Evolutionary conservation across 2,113 vertebrate genomes (phyloP).

Genomic region (Spermophilus dauricus): DNA sequence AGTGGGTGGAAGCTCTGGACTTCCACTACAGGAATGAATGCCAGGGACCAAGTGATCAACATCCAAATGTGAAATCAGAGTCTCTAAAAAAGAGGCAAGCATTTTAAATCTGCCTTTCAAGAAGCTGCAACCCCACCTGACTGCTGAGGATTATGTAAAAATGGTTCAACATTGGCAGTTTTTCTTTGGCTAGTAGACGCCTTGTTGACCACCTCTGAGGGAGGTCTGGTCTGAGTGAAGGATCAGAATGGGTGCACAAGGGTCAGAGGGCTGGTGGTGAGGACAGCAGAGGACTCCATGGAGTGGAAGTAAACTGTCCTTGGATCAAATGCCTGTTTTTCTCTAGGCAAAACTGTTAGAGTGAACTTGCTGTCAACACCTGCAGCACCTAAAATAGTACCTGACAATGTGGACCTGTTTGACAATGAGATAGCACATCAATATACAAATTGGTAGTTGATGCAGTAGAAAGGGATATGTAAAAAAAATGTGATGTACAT

Average conservation of each 20-base stretch:
- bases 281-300: not conserved
- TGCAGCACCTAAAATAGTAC: too few species aligned
- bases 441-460: conserved; percentile 35
- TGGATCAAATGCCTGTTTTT: conserved; percentile 60
- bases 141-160: not conserved
- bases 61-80: conserved; percentile 63
- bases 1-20: conserved; percentile 38
- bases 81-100: conserved; percentile 49
- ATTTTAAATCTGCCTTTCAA: conserved; percentile 42
- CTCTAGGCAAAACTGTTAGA: conserved; percentile 48
- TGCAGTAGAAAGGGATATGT: conserved; percentile 13
- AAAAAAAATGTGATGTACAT: not conserved
- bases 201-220: not conserved
- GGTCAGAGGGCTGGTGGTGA: not conserved
- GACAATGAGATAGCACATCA: too few species aligned
- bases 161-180: conserved; percentile 11
- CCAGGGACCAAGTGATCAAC: not conserved
- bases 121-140: conserved; percentile 3
- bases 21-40: conserved; percentile 25
- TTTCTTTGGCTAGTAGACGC: conserved; percentile 7
- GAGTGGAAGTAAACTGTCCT: conserved; percentile 24
- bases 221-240: not conserved
- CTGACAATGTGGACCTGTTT: too few species aligned
- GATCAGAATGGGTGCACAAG: not conserved
- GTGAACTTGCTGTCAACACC: conserved; percentile 42